Evolutionary conservation across 2,797 vertebrate species (phyloP).

Genomic region (Peromyscus melanophrys): DNA sequence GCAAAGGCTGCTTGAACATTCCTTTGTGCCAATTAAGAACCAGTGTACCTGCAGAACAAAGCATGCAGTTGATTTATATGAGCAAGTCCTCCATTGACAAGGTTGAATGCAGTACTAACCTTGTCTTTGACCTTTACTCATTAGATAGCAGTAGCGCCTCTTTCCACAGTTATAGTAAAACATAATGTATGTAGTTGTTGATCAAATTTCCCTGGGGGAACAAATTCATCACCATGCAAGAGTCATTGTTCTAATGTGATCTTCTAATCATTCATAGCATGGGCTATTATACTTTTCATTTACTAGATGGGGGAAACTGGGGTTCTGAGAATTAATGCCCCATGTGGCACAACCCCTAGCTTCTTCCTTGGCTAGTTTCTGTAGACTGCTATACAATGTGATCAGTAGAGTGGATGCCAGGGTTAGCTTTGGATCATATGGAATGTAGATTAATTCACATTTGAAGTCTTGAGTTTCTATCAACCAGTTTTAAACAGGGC

Average conservation of each 20-base stretch:
- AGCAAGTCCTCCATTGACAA: not conserved
- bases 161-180: not conserved
- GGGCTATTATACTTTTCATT: not conserved
- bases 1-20: not conserved
- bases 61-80: not conserved
- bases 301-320: not conserved
- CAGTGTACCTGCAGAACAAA: not conserved
- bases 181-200: not conserved
- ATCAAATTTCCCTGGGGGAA: not conserved
- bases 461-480: constrained; percentile 18
- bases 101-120: not conserved
- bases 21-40: not conserved
- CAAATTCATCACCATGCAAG: not conserved
- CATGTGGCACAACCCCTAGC: not conserved
- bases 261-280: not conserved
- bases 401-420: not conserved
- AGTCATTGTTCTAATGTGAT: not conserved
- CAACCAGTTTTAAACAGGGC: not conserved
- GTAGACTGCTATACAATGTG: not conserved
- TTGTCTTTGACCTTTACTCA: not conserved
- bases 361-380: not conserved
- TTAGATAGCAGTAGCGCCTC: not conserved
- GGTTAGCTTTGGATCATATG: not conserved
- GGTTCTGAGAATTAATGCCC: not conserved
- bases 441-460: not conserved